Evolutionary conservation across 2,888 invertebrate genomes (phyloP).

Genomic region (Drosophila subquinaria): DNA sequence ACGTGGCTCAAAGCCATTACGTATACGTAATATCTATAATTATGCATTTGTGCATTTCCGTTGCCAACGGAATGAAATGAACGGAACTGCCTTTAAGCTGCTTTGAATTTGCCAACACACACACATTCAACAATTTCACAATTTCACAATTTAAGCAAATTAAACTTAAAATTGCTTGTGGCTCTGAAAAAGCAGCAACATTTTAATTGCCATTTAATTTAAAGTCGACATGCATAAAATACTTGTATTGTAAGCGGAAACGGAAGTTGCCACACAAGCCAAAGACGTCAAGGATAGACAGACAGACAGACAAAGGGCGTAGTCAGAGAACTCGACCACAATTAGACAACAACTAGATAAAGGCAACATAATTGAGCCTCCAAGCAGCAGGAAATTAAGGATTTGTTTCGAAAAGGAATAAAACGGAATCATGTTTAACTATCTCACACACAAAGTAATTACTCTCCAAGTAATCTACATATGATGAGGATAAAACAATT

Average conservation of each 20-base stretch:
- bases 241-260: constrained; percentile 55
- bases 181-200: constrained; percentile 23
- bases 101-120: constrained; percentile 24
- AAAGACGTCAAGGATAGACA: constrained; percentile 33
- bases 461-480: not conserved
- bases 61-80: constrained; percentile 19
- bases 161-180: constrained; percentile 30
- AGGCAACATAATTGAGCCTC: constrained; percentile 65
- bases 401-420: constrained; percentile 33
- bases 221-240: constrained; percentile 16
- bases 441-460: constrained; percentile 1
- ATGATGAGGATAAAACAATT: not conserved
- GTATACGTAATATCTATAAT: constrained; percentile 69
- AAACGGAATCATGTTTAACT: constrained; percentile 17
- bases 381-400: constrained; percentile 56
- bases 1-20: constrained; percentile 37
- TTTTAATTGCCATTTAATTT: constrained; percentile 60
- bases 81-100: constrained; percentile 29
- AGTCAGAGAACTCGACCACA: constrained; percentile 42
- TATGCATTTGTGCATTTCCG: constrained; percentile 67
- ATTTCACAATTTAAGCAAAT: constrained; percentile 41
- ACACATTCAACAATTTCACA: constrained; percentile 33
- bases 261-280: constrained; percentile 59
- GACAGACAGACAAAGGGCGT: constrained; percentile 31
- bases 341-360: constrained; percentile 59